Base-by-base conservation (phyloP, 1,140 invertebrate species). In the Heliconius eleuchia region DNA sequence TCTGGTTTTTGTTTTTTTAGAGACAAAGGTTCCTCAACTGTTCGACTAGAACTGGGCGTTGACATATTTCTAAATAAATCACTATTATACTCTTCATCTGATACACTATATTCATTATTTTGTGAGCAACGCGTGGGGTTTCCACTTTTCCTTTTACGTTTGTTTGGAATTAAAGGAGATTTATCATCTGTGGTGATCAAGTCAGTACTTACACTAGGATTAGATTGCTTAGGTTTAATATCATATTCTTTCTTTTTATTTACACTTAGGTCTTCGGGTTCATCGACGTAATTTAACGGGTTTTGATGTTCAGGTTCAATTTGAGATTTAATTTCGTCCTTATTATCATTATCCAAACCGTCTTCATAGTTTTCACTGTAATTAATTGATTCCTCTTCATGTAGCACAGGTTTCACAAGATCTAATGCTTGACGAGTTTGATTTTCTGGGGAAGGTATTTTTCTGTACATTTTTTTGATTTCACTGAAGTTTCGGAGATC, bases 81-180 rank as follows among this genome's bases (percentile, higher is more conserved):
- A 46, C 87, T 85, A 87, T 93, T 88, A 80, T 91, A 92, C 82
- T 95, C 94, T 85, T 97, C 97, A 83, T 96, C 96, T 1, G 96
- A 97, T 13, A 92, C 88, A 83, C 87, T 95, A 70, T 94, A 93
- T 80, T 96, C 96, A 57, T 96, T 95, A 9, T 95, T 96, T 70
- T 97, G 95, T 3, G 97, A 96, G 92, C 97, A 98, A 81, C 97
- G 95, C 0, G 97, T 98, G 1, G 98, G 98, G 89, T 98, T 98
- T 85, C 97, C 97, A 84, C 97, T 98, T 92, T 99, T 99, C 70
- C 98, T 95, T 90, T 98, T 98, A 82, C 98, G 94, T 81, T 96
- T 96, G 87, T 95, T 96, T 34, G 95, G 95, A 84, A 95, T 95
- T 82, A 91, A 82, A 73, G 89, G 92, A 84, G 83, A 86, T 84